Conservation (phyloP, 1,140 invertebrate genomes). For the Coenobita brevimanus region DNA sequence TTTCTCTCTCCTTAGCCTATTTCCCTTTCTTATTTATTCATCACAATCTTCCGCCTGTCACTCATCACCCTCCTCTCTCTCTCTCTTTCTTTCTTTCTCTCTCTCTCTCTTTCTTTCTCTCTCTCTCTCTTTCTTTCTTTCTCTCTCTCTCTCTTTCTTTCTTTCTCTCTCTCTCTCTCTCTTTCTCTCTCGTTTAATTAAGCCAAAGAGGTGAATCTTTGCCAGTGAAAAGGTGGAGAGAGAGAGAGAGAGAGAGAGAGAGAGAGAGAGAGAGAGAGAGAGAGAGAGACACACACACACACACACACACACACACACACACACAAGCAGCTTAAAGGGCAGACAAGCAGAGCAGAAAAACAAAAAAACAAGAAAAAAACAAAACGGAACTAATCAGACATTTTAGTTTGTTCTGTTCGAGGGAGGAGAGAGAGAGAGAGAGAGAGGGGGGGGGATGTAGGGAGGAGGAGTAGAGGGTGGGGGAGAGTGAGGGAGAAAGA, state of each 20-base stretch:
- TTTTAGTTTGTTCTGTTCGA: neutral
- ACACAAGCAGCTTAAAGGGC: neutral
- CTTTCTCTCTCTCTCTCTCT: constrained; percentile 15
- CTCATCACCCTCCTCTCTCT: neutral
- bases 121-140: neutral
- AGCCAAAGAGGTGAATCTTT: too few relatives aligned
- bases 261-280: constrained; percentile 11
- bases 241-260: neutral
- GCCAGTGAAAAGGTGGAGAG: neutral
- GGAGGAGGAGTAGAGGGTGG: too few relatives aligned
- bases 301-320: too few relatives aligned
- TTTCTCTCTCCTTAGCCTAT: neutral
- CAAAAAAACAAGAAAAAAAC: neutral
- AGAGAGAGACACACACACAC: neutral
- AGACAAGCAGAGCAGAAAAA: neutral
- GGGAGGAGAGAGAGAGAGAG: neutral
- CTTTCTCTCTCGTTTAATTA: neutral
- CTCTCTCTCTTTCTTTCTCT: neutral
- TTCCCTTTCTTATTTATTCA: neutral
- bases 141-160: neutral
- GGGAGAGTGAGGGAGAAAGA: too few relatives aligned
- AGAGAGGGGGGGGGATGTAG: too few relatives aligned
- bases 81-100: neutral
- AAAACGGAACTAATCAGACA: neutral
- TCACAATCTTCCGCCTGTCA: neutral